Base-by-base conservation (phyloP, 2,797 vertebrate species). In the Chelon auratus region DNA sequence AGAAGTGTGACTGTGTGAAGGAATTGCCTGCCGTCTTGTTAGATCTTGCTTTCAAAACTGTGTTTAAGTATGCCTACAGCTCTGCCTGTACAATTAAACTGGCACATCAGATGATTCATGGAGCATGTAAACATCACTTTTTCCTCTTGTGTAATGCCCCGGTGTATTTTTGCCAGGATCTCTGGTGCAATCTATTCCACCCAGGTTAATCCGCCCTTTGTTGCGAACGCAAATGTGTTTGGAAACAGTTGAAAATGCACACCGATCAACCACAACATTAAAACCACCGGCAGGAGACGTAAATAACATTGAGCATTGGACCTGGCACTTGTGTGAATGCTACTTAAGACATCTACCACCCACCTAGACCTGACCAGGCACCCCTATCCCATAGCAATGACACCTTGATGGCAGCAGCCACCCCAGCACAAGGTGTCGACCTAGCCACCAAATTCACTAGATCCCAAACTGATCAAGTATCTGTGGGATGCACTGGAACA, bases 71-170 rank as follows among this genome's bases (percentile, higher is more conserved):
- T 69, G 74, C 74, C 75, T 68, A 62, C 75, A 85, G 76, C 72
- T 82, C 70, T 77, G 66, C 82, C 87, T 78, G 75, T 88, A 56
- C 84, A 90, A 86, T 91, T 86, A 92, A 73, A 84, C 45, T 17
- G 4, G 58, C 84, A 80, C 73, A 78, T 87, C 62, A 73, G 62
- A 77, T 87, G 85, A 90, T 84, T 87, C 89, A 87, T 53, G 30
- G 57, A 45, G 40, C 51, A 45, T 61, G 74, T 86, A 88, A 91
- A 87, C 85, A 88, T 50, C 68, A 84, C 79, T 86, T 87, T 86
- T 90, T 85, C 80, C 84, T 37, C 74, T 62, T 81, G 65, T 78
- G 83, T 80, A 85, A 82, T 72, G 78, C 55, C 45, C 74, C 62
- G 68, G 45, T 54, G 54, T 72, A 57, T 71, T 69, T 64, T 62